Percentiles rank a stretch among this genome's conserved stretches.
These are phyloP conservation scores for Oceanodroma tethys DNA, from an alignment of 2,113 vertebrate genomes.

Conservation along the genomic window DNA sequence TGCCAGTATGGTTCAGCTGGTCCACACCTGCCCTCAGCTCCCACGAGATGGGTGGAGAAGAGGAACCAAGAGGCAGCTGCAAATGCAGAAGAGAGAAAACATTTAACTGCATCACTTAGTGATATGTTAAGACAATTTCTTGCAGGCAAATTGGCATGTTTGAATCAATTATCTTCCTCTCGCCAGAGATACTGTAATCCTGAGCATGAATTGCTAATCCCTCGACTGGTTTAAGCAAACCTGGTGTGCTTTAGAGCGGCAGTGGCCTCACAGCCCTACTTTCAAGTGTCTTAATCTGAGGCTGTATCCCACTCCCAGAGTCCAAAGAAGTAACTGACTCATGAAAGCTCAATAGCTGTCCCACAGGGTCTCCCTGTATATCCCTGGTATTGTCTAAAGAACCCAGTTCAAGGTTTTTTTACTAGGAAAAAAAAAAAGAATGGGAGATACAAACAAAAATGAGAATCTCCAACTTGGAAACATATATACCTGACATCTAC, in stretches of 20 bases:
- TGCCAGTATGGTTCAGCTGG: background rate
- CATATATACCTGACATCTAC: background rate
- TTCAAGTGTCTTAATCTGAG: background rate
- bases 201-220: background rate
- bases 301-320: background rate
- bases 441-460: background rate
- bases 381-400: background rate
- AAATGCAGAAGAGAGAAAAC: background rate
- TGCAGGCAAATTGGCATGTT: background rate
- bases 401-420: background rate
- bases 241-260: background rate
- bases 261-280: background rate
- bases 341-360: background rate
- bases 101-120: background rate
- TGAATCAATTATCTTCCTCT: background rate
- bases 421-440: background rate
- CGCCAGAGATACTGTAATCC: background rate
- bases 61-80: background rate
- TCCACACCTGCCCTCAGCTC: rapidly evolving
- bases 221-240: background rate
- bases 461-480: background rate
- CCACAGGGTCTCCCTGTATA: background rate
- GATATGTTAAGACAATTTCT: background rate
- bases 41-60: background rate
- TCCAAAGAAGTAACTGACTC: background rate